Conservation (phyloP, 2,113 vertebrate genomes). For the Eupsittula cactorum region DNA sequence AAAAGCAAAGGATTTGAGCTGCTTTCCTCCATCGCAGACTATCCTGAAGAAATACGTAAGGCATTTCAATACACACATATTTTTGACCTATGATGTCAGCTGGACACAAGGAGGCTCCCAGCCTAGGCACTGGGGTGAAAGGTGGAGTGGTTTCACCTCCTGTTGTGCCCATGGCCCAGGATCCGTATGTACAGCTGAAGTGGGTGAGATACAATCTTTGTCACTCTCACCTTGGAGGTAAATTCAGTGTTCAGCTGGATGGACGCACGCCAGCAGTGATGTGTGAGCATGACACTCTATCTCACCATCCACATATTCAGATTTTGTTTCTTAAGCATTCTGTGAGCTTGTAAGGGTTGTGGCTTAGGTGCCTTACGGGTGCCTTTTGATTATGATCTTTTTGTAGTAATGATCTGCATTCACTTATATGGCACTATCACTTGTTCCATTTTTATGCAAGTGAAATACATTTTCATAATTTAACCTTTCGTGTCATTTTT, state of each 20-base stretch:
- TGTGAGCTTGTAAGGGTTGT: background rate
- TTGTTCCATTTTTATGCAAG: background rate
- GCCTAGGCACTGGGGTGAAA: background rate
- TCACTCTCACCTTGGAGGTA: background rate
- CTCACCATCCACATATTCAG: background rate
- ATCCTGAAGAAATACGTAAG: background rate
- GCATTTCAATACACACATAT: background rate
- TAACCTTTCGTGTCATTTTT: conserved; percentile 5
- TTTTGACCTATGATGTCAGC: background rate
- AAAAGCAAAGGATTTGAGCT: background rate
- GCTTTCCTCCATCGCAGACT: background rate
- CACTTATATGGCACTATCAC: background rate
- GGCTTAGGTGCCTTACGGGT: background rate
- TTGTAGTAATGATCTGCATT: background rate
- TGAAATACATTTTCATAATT: conserved; percentile 24
- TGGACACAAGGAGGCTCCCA: background rate
- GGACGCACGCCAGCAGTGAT: too few species aligned
- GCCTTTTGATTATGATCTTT: background rate
- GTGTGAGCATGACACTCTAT: background rate
- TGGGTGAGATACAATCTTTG: background rate
- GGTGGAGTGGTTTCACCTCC: background rate
- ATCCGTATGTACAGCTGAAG: background rate
- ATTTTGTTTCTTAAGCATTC: background rate
- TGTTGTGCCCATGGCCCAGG: background rate
- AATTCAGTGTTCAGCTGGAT: background rate